Percentiles rank a stretch among this genome's conserved stretches.
Evolutionary conservation across 2,113 vertebrate species (phyloP).

Genomic region (Trichomycterus rosablanca): DNA sequence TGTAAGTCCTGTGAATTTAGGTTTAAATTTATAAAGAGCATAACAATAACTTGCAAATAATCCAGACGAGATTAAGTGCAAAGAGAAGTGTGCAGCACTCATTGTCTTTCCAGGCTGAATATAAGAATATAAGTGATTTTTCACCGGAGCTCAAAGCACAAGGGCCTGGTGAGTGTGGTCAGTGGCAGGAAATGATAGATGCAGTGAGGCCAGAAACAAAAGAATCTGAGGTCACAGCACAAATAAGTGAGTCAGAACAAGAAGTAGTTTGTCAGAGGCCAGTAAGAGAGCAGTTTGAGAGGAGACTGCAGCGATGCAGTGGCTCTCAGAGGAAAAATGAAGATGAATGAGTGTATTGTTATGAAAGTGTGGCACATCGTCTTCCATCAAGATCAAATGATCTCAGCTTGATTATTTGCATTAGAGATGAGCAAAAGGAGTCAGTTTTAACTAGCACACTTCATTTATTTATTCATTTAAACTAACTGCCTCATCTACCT

Average conservation of each 20-base stretch:
- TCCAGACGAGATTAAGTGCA: too few relatives aligned
- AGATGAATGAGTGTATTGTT: conserved; percentile 21
- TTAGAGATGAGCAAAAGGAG: too few relatives aligned
- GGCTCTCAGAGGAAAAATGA: conserved; percentile 10
- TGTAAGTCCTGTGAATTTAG: too few relatives aligned
- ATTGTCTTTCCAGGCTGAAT: too few relatives aligned
- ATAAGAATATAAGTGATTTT: too few relatives aligned
- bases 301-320: not conserved
- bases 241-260: conserved; percentile 12
- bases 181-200: conserved; percentile 26
- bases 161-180: conserved; percentile 21
- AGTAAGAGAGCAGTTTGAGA: conserved; percentile 18
- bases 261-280: conserved; percentile 23
- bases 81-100: too few relatives aligned
- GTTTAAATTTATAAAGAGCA: too few relatives aligned
- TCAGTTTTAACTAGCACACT: too few relatives aligned
- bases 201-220: conserved; percentile 14
- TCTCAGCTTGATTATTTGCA: too few relatives aligned
- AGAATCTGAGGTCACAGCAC: conserved; percentile 6
- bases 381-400: conserved; percentile 15
- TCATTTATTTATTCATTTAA: too few relatives aligned
- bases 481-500: too few relatives aligned
- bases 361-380: conserved; percentile 8
- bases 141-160: conserved; percentile 22
- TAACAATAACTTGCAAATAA: too few relatives aligned